Evolutionary conservation across 2,888 invertebrate species (phyloP), one percentile per base, ranked within the genome.

Genomic region (Urechis unicinctus): DNA sequence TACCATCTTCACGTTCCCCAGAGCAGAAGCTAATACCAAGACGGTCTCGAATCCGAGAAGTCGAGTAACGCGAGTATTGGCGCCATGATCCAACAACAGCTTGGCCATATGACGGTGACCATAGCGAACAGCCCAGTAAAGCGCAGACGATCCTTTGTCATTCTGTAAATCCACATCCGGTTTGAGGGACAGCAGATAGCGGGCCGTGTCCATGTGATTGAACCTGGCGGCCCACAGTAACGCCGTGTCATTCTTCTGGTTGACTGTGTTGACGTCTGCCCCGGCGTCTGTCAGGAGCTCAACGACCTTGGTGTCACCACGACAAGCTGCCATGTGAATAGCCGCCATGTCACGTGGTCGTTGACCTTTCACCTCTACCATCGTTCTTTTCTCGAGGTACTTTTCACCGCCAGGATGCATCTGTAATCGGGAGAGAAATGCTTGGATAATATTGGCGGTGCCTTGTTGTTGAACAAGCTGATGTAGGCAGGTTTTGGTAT

Each of bases 41-140:
- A 75, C 74, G 1, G 70, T 68, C 5, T 71, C 69, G 1, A 77
- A 62, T 1, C 75, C 77, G 4, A 74, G 61, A 45, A 72, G 70
- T 13, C 63, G 46, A 43, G 52, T 41, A 28, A 68, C 65, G 54
- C 70, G 68, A 5, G 74, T 66, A 58, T 73, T 59, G 4, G 71
- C 74, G 25, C 25, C 17, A 28, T 25, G 26, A 22, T 50, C 36
- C 50, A 36, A n/a, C 41, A 36, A 25, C 29, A 36, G 50, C 1
- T n/a, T 28, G 4, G 30, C 29, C 5, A 50, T 25, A 6, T 30
- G 30, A 22, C 21, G n/a, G 41, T 24, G 6, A 2, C 30, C 30
- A 17, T 21, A 24, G 21, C 50, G 50, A 1, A 41, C 5, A n/a
- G 50, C 36, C 43, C 30, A 50, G 17, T 41, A 31, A 41, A 41